Percentiles rank a stretch among this genome's conserved stretches.
Conservation (phyloP, 2,888 invertebrate genomes). For the Oscheius sp. region DNA sequence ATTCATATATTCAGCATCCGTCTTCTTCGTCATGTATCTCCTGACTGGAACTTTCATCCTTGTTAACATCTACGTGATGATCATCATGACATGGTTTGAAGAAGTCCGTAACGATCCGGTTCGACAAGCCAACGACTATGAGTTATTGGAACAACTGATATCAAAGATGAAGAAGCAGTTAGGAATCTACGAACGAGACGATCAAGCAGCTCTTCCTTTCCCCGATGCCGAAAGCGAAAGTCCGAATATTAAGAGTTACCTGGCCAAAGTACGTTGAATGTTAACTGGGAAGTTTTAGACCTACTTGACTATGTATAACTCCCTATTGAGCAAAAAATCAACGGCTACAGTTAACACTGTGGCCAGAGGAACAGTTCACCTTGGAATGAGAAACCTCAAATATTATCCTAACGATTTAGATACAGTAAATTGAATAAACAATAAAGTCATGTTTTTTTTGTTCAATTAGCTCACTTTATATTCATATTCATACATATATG, state of each 20-base stretch:
- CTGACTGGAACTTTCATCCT: slow-evolving; percentile 50
- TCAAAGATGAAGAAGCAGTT: slow-evolving; percentile 42
- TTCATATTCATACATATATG: not conserved
- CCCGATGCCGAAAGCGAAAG: not conserved
- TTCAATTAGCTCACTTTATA: not conserved
- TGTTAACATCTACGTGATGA: slow-evolving; percentile 56
- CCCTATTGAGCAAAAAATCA: not conserved
- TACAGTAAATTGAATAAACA: not conserved
- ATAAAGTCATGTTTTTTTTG: not conserved
- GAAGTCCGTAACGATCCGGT: slow-evolving; percentile 50
- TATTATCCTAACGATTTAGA: not conserved
- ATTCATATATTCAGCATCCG: slow-evolving; percentile 42
- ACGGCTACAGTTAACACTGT: not conserved
- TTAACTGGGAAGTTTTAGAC: not conserved
- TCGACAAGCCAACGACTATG: slow-evolving; percentile 59
- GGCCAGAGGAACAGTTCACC: not conserved
- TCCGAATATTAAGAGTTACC: not conserved
- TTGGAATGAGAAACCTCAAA: not conserved
- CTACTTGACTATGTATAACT: not conserved
- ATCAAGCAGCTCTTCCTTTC: slow-evolving; percentile 2
- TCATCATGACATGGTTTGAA: slow-evolving; percentile 60
- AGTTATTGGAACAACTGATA: slow-evolving; percentile 53
- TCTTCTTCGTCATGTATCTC: slow-evolving; percentile 49
- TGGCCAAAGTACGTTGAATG: not conserved
- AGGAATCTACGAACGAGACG: not conserved